Evolutionary conservation across 2,113 vertebrate genomes (phyloP), one percentile per base, ranked within the genome.

Genomic region (Emberiza fucata): DNA sequence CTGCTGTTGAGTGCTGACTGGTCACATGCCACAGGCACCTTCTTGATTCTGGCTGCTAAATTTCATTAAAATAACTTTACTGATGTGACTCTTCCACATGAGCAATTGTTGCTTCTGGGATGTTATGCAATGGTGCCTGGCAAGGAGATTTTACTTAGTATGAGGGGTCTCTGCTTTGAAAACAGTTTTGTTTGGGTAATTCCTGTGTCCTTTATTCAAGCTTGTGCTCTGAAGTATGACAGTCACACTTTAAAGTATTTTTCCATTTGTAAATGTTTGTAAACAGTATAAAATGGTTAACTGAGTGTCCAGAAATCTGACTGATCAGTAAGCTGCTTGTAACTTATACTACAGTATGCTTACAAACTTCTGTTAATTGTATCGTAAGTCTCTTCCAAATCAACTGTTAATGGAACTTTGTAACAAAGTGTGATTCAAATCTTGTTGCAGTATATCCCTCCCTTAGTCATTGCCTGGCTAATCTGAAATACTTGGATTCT

Each of bases 401-500:
- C 40, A 81, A 39, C 77, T 88, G 60, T 86, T 88, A 86, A 50
- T 84, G 72, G 44, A 86, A 88, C 79, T 95, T 76, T 92, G 61
- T 14, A 83, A 91, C 45, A 50, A 85, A 94, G 54, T 84, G 90
- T 81, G 90, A 95, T 88, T 91, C 79, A 86, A 71, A 77, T 64
- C 72, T 54, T 92, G 16, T 59, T 93, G 82, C 47, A 65, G 27
- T 86, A 24, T 90, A 84, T 95, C 53, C 14, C 57, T 94, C 54
- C 75, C 71, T 93, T 92, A 90, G 82, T 96, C 78, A 90, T 68
- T 79, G 95, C 80, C 79, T 91, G 78, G 91, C 95, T 83, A 92
- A 91, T 79, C 83, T 91, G 77, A 95, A 96, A 97, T 96, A 91
- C 68, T 96, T 95, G 85, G 86, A 86, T 85, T 89, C 91, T 92